Evolutionary conservation across 2,113 vertebrate species (phyloP), one percentile per base, ranked within the genome.

Genomic region (Pygoscelis adeliae): DNA sequence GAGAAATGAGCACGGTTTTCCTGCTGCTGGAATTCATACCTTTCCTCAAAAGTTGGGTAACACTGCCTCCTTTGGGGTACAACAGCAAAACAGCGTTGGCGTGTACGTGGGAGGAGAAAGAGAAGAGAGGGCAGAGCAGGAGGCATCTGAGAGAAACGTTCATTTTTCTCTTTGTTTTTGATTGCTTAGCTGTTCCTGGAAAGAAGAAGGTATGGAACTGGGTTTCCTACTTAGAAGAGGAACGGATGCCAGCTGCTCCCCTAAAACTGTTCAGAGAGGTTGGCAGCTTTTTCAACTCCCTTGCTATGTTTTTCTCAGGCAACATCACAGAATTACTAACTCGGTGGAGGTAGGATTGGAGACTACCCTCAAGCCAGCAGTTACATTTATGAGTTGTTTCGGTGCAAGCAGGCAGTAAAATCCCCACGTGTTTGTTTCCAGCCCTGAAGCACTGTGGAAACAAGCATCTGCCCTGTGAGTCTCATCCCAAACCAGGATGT

Each of bases 201-300:
- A 99, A 99, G 97, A 99, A 99, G 95, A 98, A 98, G 27, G 94
- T 98, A 5, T 99, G 99, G 99, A 99, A 99, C 96, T 99, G 99
- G 99, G 96, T 98, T 36, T 97, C 98, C 47, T 99, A 99, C 96
- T 97, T 99, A 70, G 99, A 99, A 95, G 99, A 99, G 78, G 99
- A 99, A 96, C 98, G 93, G 93, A 98, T 99, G 44, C 66, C 98
- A 34, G 98, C 99, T 92, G 99, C 98, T 84, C 99, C 99, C 47
- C 96, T 98, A 4, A 99, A 99, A 92, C 97, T 99, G 14, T 99
- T 99, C 97, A 99, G 99, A 98, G 99, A 99, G 99, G 99, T 99
- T 97, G 67, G 93, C 83, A 89, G 85, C 61, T 80, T 87, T 91
- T 94, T 96, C 56, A 25, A 7, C 34, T 81, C 63, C 78, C 82